A percentile compares a stretch with the other conserved stretches of the same genome.
Conservation (phyloP, 2,888 invertebrate genomes). For the Allolobophora icterica region DNA sequence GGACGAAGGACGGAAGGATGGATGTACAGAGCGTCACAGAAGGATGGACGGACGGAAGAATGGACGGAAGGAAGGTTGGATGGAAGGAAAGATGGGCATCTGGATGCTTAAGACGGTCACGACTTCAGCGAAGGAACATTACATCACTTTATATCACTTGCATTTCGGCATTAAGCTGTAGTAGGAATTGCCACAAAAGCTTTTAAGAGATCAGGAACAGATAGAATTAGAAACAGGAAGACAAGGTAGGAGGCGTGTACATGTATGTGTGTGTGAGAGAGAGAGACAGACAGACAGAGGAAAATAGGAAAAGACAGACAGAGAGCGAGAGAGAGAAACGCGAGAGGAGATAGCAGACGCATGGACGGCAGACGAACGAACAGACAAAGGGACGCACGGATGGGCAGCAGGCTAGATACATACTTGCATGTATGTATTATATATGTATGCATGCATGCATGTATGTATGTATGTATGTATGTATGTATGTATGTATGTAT, state of each 20-base stretch:
- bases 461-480: not conserved
- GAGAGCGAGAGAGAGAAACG: no score
- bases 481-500: not conserved
- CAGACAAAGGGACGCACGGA: not conserved
- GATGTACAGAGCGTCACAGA: no score
- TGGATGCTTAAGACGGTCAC: not conserved
- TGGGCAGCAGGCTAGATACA: no score
- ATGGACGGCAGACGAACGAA: not conserved
- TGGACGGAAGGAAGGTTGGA: no score
- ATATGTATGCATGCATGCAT: not conserved
- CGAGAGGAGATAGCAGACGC: not conserved
- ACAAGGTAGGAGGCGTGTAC: not conserved
- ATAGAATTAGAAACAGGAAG: not conserved
- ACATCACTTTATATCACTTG: not conserved
- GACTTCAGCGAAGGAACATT: not conserved
- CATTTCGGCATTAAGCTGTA: not conserved
- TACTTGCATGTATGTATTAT: slow-evolving; percentile 18
- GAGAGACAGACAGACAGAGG: not conserved
- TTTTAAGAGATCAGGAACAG: not conserved
- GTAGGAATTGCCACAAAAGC: not conserved
- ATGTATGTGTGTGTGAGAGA: no score
- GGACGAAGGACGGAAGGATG: no score
- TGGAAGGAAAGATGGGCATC: not conserved
- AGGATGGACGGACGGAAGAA: no score
- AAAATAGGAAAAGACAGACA: not conserved